phyloP scores from a whole-genome alignment of 1,140 invertebrate species.

The Anastatus disparis region DNA sequence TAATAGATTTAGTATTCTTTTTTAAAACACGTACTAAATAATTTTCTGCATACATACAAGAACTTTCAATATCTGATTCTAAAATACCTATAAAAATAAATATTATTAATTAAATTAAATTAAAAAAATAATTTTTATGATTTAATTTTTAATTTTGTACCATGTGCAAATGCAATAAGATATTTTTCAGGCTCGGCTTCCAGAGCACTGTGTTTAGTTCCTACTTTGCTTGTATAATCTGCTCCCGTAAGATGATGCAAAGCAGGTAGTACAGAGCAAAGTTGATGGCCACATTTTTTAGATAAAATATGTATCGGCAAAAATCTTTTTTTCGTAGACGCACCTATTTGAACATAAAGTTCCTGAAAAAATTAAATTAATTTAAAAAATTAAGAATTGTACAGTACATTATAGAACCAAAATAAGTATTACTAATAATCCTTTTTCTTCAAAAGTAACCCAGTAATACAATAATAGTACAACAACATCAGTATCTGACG shows the following conservation, averaged over 20 bases:
- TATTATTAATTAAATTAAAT: not conserved
- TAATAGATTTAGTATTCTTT: not conserved
- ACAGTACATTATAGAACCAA: no score
- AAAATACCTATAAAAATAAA: conserved; percentile 7
- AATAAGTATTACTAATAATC: no score
- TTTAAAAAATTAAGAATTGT: no score
- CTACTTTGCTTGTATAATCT: no score
- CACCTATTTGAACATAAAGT: not conserved
- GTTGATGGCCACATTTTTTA: not conserved
- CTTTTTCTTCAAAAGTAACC: no score
- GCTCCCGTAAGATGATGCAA: no score
- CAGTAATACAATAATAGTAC: not conserved
- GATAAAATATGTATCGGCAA: not conserved
- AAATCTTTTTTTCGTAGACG: not conserved
- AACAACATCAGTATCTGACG: not conserved
- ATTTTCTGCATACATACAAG: not conserved
- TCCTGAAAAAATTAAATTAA: not conserved
- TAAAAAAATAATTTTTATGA: not conserved
- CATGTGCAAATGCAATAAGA: not conserved
- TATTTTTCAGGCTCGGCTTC: not conserved
- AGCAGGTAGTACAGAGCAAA: not conserved
- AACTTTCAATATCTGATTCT: not conserved
- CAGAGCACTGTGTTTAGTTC: not conserved
- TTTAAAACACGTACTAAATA: conserved; percentile 2
- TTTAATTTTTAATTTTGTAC: not conserved